A percentile compares a stretch with the other conserved stretches of the same genome.
Conservation (phyloP, 2,888 invertebrate genomes). For the Coleophora flavipennella region DNA sequence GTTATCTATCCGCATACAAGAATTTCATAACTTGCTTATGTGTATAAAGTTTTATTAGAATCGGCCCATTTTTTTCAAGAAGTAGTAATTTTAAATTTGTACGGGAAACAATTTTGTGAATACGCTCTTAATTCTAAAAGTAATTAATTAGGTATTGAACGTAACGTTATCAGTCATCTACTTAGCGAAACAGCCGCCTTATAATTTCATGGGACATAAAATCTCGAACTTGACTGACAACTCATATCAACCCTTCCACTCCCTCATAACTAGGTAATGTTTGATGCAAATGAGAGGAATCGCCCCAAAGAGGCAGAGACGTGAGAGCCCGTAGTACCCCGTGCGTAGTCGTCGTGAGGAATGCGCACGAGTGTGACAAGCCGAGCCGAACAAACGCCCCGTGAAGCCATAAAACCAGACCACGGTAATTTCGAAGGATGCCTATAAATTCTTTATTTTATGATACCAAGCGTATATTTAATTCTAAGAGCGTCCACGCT, state of each 20-base stretch:
- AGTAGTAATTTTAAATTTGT: too few relatives aligned
- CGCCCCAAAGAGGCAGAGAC: conserved; percentile 19
- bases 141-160: too few relatives aligned
- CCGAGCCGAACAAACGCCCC: conserved; percentile 62
- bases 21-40: too few relatives aligned
- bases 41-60: too few relatives aligned
- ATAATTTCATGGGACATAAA: conserved; percentile 2
- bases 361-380: conserved; percentile 54
- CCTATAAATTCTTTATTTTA: conserved; percentile 72
- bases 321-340: conserved; percentile 23
- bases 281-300: conserved; percentile 36
- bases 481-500: conserved; percentile 59
- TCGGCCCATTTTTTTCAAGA: too few relatives aligned
- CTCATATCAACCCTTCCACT: conserved; percentile 3
- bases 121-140: too few relatives aligned
- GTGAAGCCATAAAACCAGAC: conserved; percentile 66
- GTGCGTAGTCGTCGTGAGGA: conserved; percentile 34
- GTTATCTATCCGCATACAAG: too few relatives aligned
- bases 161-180: too few relatives aligned
- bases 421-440: conserved; percentile 67
- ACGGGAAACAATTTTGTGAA: too few relatives aligned
- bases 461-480: conserved; percentile 65
- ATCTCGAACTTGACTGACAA: neutral
- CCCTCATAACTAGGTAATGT: conserved; percentile 12
- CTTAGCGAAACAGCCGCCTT: neutral